phyloP scores from a whole-genome alignment of 2,888 invertebrate genomes.

The Perizoma flavofasciatum region DNA sequence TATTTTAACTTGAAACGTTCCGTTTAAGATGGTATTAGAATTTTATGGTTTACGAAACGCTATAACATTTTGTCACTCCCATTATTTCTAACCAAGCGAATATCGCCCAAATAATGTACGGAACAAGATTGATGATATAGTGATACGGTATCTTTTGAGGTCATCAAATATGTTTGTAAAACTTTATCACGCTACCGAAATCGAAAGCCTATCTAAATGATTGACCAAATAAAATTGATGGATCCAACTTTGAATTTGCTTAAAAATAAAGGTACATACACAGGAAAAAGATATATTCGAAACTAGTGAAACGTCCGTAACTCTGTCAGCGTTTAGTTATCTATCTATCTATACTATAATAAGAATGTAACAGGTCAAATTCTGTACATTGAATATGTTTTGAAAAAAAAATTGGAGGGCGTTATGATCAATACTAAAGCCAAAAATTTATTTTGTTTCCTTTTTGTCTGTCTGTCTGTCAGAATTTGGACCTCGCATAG shows the following conservation, averaged over 20 bases:
- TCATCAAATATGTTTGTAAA: slow-evolving; percentile 21
- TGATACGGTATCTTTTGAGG: slow-evolving; percentile 9
- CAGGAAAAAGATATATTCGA: too few relatives aligned
- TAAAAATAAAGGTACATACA: too few relatives aligned
- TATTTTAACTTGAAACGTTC: slow-evolving; percentile 30
- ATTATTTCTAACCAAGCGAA: neutral
- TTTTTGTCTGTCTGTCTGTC: too few relatives aligned
- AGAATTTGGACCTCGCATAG: too few relatives aligned
- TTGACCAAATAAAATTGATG: slow-evolving; percentile 19
- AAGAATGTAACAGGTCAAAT: too few relatives aligned
- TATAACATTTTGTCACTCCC: slow-evolving; percentile 12
- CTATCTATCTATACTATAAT: too few relatives aligned
- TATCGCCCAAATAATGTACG: neutral
- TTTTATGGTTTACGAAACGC: slow-evolving; percentile 29
- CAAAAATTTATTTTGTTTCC: too few relatives aligned
- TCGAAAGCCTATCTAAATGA: slow-evolving; percentile 34
- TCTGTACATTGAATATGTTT: too few relatives aligned
- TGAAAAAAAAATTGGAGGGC: too few relatives aligned
- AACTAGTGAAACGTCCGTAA: too few relatives aligned
- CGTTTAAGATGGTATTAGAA: slow-evolving; percentile 27
- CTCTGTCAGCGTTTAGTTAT: too few relatives aligned
- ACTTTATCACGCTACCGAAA: slow-evolving; percentile 34
- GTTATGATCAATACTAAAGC: too few relatives aligned
- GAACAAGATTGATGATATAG: slow-evolving; percentile 2
- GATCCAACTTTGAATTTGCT: neutral